Base-by-base conservation (phyloP, 2,113 vertebrate species). In the Lota lota region DNA sequence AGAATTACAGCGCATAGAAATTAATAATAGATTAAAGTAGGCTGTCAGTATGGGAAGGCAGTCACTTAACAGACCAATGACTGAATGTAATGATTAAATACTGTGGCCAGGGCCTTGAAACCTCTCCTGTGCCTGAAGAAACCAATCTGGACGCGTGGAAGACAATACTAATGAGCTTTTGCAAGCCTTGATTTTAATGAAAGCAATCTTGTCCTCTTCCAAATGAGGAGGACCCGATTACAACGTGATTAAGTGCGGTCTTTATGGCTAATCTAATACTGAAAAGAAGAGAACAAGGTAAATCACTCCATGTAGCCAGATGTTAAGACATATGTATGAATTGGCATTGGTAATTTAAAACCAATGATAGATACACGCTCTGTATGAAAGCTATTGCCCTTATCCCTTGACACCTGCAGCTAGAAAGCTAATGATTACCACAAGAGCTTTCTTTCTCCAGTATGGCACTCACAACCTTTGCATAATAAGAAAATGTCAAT, bases 401-500 rank as follows among this genome's bases (percentile, higher is more conserved):
- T 0, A 24, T 74, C 79, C 85, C 77, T 70, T 75, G 51, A 81
- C 73, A 72, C 72, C 78, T 78, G 79, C 65, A 70, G 63, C 64
- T 75, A 68, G 54, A 68, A 70, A 62, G 71, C 61, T 21, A 58
- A 76, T 76, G 75, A 76, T 63, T 78, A 62, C 78, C 59, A 54
- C 5, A 3, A 54, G 8, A 61, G 59, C 17, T 16, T 18, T n/a
- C 22, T 50, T 22, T 56, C 67, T 63, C 24, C 66, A 69, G 58
- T 77, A 61, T 5, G 33, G 74, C 64, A 69, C 70, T 70, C 18
- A 61, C 72, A 68, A 47, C 59, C 57, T 87, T 89, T 89, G 83
- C 83, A 87, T 88, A 86, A 81, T 77, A 78, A 81, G 68, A 82
- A 63, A 76, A 67, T 5, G 65, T 88, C 74, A 64, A 82, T 83